Conservation (phyloP, 1,140 invertebrate genomes). For the Nilaparvata lugens region DNA sequence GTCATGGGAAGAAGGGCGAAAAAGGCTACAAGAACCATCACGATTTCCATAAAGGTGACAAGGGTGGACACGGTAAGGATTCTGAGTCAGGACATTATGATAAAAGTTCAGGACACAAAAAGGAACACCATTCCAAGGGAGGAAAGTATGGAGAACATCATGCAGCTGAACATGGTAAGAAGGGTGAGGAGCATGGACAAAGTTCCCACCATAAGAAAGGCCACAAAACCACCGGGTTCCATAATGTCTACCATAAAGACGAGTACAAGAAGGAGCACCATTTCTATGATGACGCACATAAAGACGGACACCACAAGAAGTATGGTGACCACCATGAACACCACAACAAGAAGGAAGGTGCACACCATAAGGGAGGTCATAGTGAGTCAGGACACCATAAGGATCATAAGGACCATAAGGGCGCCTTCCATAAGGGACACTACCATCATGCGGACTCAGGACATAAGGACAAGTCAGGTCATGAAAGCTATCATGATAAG, state of each 20-base stretch:
- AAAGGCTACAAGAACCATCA: conserved; percentile 48
- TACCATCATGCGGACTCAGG: conserved; percentile 36
- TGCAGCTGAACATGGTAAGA: conserved; percentile 47
- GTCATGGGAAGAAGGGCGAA: conserved; percentile 47
- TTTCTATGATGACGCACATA: conserved; percentile 59
- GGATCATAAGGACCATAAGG: conserved; percentile 36
- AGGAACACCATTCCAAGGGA: conserved; percentile 20
- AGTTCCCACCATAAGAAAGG: conserved; percentile 55
- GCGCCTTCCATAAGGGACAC: conserved; percentile 38
- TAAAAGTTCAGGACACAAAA: conserved; percentile 21
- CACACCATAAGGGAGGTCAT: conserved; percentile 38
- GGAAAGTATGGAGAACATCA: conserved; percentile 45
- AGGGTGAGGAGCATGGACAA: conserved; percentile 50
- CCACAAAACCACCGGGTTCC: conserved; percentile 55
- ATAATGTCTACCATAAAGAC: conserved; percentile 61
- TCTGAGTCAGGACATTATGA: conserved; percentile 22
- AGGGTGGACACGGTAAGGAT: conserved; percentile 25
- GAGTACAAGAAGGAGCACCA: conserved; percentile 64
- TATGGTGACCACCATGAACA: conserved; percentile 39
- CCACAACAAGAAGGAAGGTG: conserved; percentile 38
- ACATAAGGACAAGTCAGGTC: conserved; percentile 35
- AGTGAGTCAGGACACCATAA: conserved; percentile 40
- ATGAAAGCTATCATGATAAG: conserved; percentile 34
- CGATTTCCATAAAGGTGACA: conserved; percentile 47
- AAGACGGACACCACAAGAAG: conserved; percentile 49